Evolutionary conservation across 2,888 invertebrate species (phyloP).

Genomic region (Platycheirus albimanus): DNA sequence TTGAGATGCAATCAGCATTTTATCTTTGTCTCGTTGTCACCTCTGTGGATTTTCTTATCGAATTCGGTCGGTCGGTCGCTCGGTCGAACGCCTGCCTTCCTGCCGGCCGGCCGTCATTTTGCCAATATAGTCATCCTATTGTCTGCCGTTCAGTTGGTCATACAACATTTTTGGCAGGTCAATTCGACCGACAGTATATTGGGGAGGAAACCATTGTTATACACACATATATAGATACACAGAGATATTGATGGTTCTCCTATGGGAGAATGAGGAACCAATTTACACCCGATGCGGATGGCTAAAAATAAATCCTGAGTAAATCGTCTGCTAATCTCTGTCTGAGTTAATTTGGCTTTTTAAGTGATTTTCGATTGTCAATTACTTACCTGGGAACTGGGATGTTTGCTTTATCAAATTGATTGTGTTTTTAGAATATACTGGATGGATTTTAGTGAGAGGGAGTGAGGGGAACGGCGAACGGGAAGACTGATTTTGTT

Average conservation of each 20-base stretch:
- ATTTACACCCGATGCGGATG: conserved; percentile 25
- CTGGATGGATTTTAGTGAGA: too few species aligned
- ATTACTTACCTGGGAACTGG: conserved; percentile 48
- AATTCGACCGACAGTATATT: not conserved
- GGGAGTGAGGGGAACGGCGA: too few species aligned
- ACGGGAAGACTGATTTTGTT: too few species aligned
- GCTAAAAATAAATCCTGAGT: conserved; percentile 65
- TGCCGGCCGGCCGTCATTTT: not conserved
- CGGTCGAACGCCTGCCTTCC: conserved; percentile 21
- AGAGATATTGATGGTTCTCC: conserved; percentile 21
- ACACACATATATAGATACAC: not conserved
- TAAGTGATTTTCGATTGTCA: conserved; percentile 66
- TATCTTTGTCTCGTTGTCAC: conserved; percentile 65
- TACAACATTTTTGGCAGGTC: conserved; percentile 49
- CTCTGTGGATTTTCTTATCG: conserved; percentile 46
- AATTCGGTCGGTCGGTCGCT: conserved; percentile 47
- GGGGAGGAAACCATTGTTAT: not conserved
- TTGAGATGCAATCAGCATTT: conserved; percentile 68
- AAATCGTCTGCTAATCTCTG: conserved; percentile 66
- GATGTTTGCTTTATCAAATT: conserved; percentile 41
- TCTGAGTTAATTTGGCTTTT: conserved; percentile 47
- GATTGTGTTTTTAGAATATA: conserved; percentile 27
- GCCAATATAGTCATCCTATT: conserved; percentile 8
- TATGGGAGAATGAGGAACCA: conserved; percentile 59
- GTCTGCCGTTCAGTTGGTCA: conserved; percentile 61